Evolutionary conservation across 2,797 vertebrate species (phyloP).

Genomic region (Orestias chungarensis): DNA sequence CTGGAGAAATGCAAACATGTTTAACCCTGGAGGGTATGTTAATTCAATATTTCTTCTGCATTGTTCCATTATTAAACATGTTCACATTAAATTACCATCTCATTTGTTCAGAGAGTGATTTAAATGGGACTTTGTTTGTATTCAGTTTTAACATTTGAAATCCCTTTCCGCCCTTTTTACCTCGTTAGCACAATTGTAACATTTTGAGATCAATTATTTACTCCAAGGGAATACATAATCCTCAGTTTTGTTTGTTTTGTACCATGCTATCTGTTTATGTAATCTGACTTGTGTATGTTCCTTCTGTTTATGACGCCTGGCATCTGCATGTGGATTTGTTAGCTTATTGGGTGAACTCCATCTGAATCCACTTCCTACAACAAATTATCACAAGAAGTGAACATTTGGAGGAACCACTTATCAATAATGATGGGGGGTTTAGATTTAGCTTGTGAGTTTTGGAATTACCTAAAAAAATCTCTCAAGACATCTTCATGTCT

Average conservation of each 20-base stretch:
- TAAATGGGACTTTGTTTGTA: not conserved
- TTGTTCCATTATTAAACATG: not conserved
- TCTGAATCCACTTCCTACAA: not conserved
- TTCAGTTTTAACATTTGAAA: too few relatives aligned
- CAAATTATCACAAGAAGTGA: not conserved
- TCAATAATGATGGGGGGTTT: not conserved
- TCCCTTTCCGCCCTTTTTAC: too few relatives aligned
- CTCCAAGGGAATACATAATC: not conserved
- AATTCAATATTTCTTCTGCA: not conserved
- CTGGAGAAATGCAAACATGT: not conserved
- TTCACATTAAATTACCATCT: not conserved
- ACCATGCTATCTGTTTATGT: not conserved
- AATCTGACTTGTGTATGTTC: not conserved
- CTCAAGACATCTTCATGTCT: not conserved
- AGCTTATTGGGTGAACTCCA: not conserved
- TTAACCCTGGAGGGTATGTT: not conserved
- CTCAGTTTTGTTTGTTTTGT: not conserved
- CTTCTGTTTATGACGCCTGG: too few relatives aligned
- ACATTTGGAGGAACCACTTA: not conserved
- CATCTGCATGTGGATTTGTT: not conserved
- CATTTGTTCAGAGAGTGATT: not conserved
- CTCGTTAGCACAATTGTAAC: not conserved
- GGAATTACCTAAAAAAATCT: not conserved
- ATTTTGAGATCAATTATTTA: not conserved
- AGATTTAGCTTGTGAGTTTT: not conserved